Conservation (phyloP, 2,888 invertebrate genomes). For the Xylota segnis region DNA sequence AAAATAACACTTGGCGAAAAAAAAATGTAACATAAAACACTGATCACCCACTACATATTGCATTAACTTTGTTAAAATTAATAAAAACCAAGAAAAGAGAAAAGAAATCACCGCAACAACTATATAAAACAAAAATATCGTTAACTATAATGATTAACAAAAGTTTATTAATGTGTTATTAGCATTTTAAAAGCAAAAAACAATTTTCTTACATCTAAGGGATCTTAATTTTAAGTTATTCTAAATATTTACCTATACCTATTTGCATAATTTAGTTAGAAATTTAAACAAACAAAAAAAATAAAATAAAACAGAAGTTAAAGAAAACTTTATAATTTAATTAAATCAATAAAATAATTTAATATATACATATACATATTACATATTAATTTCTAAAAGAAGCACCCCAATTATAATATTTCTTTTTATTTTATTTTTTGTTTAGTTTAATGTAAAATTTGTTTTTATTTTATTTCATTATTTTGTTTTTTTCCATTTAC, state of each 20-base stretch:
- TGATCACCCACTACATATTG: constrained; percentile 33
- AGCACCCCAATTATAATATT: constrained; percentile 80
- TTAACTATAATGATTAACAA: constrained; percentile 48
- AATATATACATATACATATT: constrained; percentile 73
- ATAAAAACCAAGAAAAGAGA: constrained; percentile 3
- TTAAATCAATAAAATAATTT: constrained; percentile 75
- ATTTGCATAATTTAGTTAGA: constrained; percentile 72
- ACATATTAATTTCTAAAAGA: constrained; percentile 70
- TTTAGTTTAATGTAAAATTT: constrained; percentile 81
- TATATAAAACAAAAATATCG: constrained; percentile 25
- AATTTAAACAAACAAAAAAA: constrained; percentile 56
- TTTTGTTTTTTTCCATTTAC: constrained; percentile 59
- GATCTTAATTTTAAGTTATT: constrained; percentile 63
- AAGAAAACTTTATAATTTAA: constrained; percentile 60
- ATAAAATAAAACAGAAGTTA: not conserved
- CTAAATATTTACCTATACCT: constrained; percentile 63
- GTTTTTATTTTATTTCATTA: constrained; percentile 77
- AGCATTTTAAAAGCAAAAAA: constrained; percentile 71
- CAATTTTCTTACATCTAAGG: constrained; percentile 61
- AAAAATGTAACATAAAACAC: constrained; percentile 29
- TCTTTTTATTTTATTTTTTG: constrained; percentile 78
- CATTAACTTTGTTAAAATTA: constrained; percentile 17
- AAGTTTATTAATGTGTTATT: constrained; percentile 73
- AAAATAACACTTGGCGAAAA: constrained; percentile 21
- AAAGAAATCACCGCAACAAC: constrained; percentile 46